phyloP scores from a whole-genome alignment of 2,888 invertebrate genomes.

The Sinohyriopsis cumingii region DNA sequence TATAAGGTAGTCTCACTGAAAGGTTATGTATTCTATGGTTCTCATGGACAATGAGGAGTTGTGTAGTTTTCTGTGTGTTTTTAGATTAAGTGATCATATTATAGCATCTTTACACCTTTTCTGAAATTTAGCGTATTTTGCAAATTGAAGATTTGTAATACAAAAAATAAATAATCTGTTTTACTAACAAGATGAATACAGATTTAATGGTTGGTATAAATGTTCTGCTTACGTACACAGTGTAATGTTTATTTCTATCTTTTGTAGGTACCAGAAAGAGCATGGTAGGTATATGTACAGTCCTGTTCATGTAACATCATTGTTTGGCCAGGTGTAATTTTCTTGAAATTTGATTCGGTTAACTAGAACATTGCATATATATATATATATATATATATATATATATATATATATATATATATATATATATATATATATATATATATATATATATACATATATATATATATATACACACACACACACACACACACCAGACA shows the following conservation, averaged over 20 bases:
- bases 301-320: neutral
- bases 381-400: neutral
- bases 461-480: too few relatives aligned
- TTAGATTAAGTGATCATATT: neutral
- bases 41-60: too few relatives aligned
- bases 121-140: neutral
- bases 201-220: too few relatives aligned
- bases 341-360: neutral
- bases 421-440: neutral
- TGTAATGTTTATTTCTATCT: slow-evolving; percentile 1
- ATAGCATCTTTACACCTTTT: neutral
- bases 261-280: slow-evolving; percentile 61
- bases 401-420: neutral
- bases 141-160: neutral
- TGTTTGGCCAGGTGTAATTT: neutral
- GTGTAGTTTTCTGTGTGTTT: neutral
- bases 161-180: neutral
- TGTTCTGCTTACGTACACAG: neutral
- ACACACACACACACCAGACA: too few relatives aligned
- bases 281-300: slow-evolving; percentile 54
- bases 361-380: too few relatives aligned
- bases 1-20: too few relatives aligned
- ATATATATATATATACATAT: too few relatives aligned
- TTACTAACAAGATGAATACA: too few relatives aligned
- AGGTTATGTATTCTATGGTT: too few relatives aligned